These are phyloP conservation scores for Nasonia giraulti DNA, from an alignment of 1,140 invertebrate species.

Conservation along the genomic window DNA sequence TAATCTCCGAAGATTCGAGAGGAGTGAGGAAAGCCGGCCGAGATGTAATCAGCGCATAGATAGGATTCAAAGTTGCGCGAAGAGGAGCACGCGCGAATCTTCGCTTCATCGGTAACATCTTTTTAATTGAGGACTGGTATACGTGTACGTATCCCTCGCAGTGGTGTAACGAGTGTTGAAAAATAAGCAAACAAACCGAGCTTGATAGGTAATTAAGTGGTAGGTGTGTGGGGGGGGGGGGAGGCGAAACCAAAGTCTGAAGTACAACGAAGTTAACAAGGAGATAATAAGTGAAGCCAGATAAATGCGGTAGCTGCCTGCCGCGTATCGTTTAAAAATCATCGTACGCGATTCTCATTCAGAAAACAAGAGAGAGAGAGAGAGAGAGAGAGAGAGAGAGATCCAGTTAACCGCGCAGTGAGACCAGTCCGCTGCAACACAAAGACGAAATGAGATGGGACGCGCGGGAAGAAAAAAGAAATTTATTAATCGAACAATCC, in stretches of 20 bases:
- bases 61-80: slow-evolving; percentile 1
- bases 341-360: too few species aligned
- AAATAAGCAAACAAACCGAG: background rate
- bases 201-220: background rate
- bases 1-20: background rate
- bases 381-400: too few species aligned
- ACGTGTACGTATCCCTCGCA: background rate
- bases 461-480: background rate
- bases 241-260: background rate
- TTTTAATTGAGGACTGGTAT: background rate
- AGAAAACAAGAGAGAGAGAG: too few species aligned
- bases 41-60: background rate
- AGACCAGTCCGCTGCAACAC: background rate
- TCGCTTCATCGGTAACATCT: background rate
- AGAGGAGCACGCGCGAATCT: background rate
- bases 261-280: background rate
- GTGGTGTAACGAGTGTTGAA: background rate
- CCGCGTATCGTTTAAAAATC: background rate
- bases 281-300: background rate
- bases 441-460: background rate
- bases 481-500: background rate
- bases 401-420: background rate
- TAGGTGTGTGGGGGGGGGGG: background rate
- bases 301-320: background rate
- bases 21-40: background rate